Evolutionary conservation across 2,888 invertebrate genomes (phyloP).

Genomic region (Noctua comes): DNA sequence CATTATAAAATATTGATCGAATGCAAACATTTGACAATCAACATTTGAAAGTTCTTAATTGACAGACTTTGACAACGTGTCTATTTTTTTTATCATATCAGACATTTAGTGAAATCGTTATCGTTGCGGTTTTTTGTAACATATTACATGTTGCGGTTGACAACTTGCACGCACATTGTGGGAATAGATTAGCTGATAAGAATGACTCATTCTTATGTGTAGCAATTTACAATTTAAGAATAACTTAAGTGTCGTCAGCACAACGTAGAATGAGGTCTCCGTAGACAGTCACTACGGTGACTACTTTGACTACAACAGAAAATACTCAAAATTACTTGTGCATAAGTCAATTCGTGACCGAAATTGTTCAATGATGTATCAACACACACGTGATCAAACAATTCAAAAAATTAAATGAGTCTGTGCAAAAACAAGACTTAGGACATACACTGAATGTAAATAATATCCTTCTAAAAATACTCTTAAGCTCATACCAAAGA

Average conservation of each 20-base stretch:
- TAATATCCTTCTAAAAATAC: constrained; percentile 15
- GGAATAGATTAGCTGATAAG: constrained; percentile 44
- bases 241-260: constrained; percentile 1
- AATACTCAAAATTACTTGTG: neutral
- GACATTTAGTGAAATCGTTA: constrained; percentile 37
- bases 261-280: neutral
- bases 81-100: constrained; percentile 18
- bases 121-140: constrained; percentile 20
- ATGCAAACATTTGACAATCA: constrained; percentile 34
- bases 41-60: constrained; percentile 49
- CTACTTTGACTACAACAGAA: neutral
- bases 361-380: neutral
- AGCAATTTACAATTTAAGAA: constrained; percentile 16
- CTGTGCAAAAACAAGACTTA: neutral
- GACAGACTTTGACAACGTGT: constrained; percentile 27
- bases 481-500: neutral
- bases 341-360: neutral
- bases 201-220: constrained; percentile 38
- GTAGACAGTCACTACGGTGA: neutral
- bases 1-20: constrained; percentile 12
- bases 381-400: neutral
- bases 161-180: constrained; percentile 41
- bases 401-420: neutral
- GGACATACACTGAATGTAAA: neutral
- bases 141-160: constrained; percentile 29